Conservation (phyloP, 2,113 vertebrate genomes). For the Forbesichthys agassizii region DNA sequence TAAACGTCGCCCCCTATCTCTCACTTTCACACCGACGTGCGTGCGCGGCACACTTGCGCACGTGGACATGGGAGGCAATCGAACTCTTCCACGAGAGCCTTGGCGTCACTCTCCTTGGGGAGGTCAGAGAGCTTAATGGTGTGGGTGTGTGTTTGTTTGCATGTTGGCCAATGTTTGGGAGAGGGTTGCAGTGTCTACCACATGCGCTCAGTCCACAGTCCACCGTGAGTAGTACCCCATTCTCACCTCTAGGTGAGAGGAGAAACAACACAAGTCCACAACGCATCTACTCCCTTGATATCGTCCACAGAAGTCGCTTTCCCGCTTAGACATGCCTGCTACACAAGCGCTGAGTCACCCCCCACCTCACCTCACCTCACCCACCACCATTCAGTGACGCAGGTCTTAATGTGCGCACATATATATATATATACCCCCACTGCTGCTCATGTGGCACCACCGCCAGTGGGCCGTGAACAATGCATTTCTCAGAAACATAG, state of each 20-base stretch:
- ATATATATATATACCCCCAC: slow-evolving; percentile 5
- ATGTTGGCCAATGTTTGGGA: not conserved
- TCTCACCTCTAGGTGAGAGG: too few species aligned
- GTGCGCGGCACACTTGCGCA: not conserved
- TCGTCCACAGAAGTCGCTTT: slow-evolving; percentile 13
- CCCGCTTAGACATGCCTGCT: slow-evolving; percentile 46
- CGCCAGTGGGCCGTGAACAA: slow-evolving; percentile 29
- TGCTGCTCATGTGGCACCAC: slow-evolving; percentile 23
- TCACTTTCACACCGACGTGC: not conserved
- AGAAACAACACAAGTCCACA: too few species aligned
- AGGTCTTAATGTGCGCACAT: slow-evolving; percentile 33
- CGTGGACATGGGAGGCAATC: slow-evolving; percentile 15
- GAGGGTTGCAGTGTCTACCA: too few species aligned
- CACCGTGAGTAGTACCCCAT: too few species aligned
- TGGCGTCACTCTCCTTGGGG: slow-evolving; percentile 44
- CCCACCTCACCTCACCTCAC: not conserved
- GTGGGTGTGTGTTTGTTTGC: not conserved
- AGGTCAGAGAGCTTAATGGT: slow-evolving; percentile 8
- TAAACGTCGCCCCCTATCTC: not conserved
- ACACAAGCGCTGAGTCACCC: slow-evolving; percentile 70
- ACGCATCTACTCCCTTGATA: not conserved
- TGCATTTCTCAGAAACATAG: slow-evolving; percentile 41
- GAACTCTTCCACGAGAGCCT: slow-evolving; percentile 16
- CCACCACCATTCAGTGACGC: slow-evolving; percentile 47
- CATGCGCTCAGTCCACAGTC: too few species aligned